These are phyloP conservation scores for Anomalospiza imberbis DNA, from an alignment of 2,797 vertebrate genomes.

Conservation along the genomic window DNA sequence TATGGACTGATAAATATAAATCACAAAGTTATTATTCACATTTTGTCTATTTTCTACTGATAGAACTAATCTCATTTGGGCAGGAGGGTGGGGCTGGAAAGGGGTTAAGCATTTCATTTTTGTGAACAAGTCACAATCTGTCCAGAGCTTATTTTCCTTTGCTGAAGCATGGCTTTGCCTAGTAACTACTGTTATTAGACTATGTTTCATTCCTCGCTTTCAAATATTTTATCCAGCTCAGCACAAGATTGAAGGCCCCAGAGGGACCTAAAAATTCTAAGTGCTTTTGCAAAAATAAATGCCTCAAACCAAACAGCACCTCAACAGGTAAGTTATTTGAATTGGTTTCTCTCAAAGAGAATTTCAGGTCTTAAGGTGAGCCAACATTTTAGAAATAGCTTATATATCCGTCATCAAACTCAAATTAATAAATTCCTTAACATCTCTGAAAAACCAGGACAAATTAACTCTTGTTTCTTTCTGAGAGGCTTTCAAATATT, in stretches of 20 bases:
- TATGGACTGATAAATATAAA: background rate
- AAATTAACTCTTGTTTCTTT: background rate
- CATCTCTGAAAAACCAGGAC: background rate
- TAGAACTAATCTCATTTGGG: background rate
- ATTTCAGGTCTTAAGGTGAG: conserved; percentile 10
- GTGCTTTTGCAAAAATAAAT: conserved; percentile 48
- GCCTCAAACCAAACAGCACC: conserved; percentile 16
- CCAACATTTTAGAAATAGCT: conserved; percentile 5
- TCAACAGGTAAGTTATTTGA: conserved; percentile 44
- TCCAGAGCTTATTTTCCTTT: conserved; percentile 7
- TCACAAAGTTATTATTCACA: background rate
- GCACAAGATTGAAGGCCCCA: background rate
- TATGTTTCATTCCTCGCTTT: conserved; percentile 25
- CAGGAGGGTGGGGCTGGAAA: background rate
- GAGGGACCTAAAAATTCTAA: background rate
- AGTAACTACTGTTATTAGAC: conserved; percentile 28
- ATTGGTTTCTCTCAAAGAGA: background rate
- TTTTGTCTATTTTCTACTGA: background rate
- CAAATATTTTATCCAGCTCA: conserved; percentile 9
- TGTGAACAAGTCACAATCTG: background rate
- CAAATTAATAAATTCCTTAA: background rate
- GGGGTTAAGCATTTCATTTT: background rate
- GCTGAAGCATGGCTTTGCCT: background rate
- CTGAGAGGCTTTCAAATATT: background rate
- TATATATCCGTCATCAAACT: background rate